Conservation (phyloP, 2,888 invertebrate species). For the Aphidius colemani region DNA sequence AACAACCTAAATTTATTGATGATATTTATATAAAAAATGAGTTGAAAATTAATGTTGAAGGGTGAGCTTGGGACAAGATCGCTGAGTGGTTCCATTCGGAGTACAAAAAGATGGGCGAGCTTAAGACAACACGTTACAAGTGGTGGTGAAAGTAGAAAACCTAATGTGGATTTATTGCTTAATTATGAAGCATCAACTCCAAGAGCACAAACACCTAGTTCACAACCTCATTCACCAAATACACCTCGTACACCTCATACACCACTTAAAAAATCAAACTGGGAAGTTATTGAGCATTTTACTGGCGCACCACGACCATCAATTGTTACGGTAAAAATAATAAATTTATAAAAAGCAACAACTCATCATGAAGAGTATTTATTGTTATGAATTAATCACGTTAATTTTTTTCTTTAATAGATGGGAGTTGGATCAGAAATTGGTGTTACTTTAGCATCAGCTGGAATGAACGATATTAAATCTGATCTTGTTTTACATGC, state of each 20-base stretch:
- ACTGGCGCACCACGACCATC: slow-evolving; percentile 68
- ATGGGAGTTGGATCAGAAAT: slow-evolving; percentile 49
- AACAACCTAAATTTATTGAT: not conserved
- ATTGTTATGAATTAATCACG: not conserved
- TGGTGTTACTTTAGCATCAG: slow-evolving; percentile 40
- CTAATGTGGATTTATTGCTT: slow-evolving; percentile 56
- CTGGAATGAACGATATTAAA: slow-evolving; percentile 39
- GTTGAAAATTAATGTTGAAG: slow-evolving; percentile 35
- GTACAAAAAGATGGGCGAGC: slow-evolving; percentile 62
- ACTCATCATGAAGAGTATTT: not conserved
- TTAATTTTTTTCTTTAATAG: slow-evolving; percentile 31
- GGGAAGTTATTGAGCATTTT: slow-evolving; percentile 91
- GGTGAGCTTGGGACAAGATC: slow-evolving; percentile 50
- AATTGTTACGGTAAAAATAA: slow-evolving; percentile 66
- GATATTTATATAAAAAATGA: not conserved
- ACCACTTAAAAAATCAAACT: slow-evolving; percentile 80
- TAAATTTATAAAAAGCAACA: not conserved
- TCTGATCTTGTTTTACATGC: slow-evolving; percentile 39
- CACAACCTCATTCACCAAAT: slow-evolving; percentile 60
- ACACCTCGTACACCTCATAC: slow-evolving; percentile 63
- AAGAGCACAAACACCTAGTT: slow-evolving; percentile 54
- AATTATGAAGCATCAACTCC: slow-evolving; percentile 52
- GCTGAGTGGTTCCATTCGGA: slow-evolving; percentile 39
- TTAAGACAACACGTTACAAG: slow-evolving; percentile 60
- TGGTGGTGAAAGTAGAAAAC: slow-evolving; percentile 56